These are phyloP conservation scores for Brachypodius melanocephalos DNA, from an alignment of 2,113 vertebrate species.

Conservation along the genomic window DNA sequence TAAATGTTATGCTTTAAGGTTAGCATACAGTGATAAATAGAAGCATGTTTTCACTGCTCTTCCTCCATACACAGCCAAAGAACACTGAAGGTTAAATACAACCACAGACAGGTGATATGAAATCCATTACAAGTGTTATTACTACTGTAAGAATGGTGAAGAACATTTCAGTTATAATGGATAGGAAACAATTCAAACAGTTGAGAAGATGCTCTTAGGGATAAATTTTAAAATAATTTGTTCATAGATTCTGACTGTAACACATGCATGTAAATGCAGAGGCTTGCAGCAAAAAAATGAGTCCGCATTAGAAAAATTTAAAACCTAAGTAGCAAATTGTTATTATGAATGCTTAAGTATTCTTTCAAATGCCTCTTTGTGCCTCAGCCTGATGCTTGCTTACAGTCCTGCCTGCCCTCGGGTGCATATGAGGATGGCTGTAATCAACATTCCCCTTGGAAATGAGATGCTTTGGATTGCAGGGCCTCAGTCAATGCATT, in stretches of 20 bases:
- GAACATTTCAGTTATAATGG: background rate
- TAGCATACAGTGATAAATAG: background rate
- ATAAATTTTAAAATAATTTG: background rate
- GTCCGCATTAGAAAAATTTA: background rate
- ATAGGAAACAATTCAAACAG: background rate
- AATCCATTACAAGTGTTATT: background rate
- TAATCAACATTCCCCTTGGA: background rate
- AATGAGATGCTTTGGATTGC: background rate
- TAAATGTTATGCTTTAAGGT: background rate
- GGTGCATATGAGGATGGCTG: background rate
- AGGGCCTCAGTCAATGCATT: background rate
- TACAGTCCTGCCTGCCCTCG: background rate
- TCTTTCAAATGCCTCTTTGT: background rate
- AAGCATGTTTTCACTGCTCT: background rate
- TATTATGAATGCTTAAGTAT: background rate
- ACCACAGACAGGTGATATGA: background rate
- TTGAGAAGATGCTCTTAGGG: background rate
- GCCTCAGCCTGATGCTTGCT: background rate
- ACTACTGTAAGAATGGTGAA: background rate
- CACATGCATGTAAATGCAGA: background rate
- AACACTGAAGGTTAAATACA: background rate
- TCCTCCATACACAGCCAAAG: background rate
- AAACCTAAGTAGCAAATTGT: background rate
- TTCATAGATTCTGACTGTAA: background rate
- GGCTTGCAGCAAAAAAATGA: background rate